Percentiles rank a stretch among this genome's conserved stretches.
These are phyloP conservation scores for Labeo rohita DNA, from an alignment of 2,113 vertebrate genomes.

Conservation along the genomic window DNA sequence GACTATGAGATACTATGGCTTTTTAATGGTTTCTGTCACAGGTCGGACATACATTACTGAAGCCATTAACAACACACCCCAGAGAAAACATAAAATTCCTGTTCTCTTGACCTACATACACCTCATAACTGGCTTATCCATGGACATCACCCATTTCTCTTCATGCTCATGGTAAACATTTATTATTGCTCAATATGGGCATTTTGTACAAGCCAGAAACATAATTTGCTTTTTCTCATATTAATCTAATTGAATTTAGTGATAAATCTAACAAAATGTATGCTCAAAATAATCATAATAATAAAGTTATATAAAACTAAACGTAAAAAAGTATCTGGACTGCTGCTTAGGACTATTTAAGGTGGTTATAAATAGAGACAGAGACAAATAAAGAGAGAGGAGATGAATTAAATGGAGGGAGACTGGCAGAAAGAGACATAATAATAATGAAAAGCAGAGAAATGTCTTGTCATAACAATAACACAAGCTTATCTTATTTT, in stretches of 20 bases:
- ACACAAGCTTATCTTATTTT: neutral
- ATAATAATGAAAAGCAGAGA: neutral
- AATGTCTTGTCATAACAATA: neutral
- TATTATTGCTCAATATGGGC: neutral
- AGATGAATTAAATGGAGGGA: neutral
- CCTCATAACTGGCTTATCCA: neutral
- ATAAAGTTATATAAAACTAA: no score
- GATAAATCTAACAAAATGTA: no score
- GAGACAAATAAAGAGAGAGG: neutral
- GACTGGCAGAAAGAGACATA: neutral
- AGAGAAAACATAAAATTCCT: neutral
- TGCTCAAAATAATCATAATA: no score
- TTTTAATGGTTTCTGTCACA: constrained; percentile 12
- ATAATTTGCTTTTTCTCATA: neutral
- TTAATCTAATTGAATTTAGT: no score
- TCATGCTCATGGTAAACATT: neutral
- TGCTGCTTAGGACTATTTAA: neutral
- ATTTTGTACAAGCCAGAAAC: neutral
- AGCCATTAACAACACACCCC: neutral
- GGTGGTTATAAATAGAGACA: neutral
- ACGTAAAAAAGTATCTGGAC: neutral
- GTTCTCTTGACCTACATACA: neutral
- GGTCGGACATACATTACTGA: constrained; percentile 6
- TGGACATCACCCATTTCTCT: neutral
- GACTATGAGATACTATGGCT: neutral